Evolutionary conservation across 2,113 vertebrate genomes (phyloP).

Genomic region (Sisor rabdophorus): DNA sequence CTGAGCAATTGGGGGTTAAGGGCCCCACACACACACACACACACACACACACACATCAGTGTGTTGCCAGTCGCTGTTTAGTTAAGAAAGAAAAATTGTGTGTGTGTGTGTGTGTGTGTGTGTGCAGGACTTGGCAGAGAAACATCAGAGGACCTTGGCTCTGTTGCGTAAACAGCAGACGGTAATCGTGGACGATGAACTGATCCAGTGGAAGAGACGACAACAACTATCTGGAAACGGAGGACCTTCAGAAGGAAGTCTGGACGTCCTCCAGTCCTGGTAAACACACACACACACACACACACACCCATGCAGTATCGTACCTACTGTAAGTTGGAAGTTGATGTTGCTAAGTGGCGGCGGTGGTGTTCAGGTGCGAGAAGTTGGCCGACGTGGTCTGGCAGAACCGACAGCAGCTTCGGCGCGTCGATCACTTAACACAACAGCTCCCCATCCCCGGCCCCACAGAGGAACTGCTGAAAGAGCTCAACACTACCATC

Average conservation of each 20-base stretch:
- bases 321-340: too few species aligned
- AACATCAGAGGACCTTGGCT: conserved; percentile 77
- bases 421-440: conserved; percentile 86
- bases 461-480: conserved; percentile 84
- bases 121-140: conserved; percentile 70
- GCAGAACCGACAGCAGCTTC: conserved; percentile 95
- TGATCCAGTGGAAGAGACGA: conserved; percentile 96
- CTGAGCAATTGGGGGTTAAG: too few species aligned
- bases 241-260: conserved; percentile 86
- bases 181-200: conserved; percentile 89
- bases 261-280: conserved; percentile 90
- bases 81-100: too few species aligned
- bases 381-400: conserved; percentile 92
- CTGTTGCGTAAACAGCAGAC: conserved; percentile 91
- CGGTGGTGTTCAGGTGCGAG: conserved; percentile 78
- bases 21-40: too few species aligned
- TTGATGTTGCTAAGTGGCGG: not conserved
- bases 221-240: conserved; percentile 95
- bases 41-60: too few species aligned
- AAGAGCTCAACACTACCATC: conserved; percentile 82
- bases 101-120: conserved; percentile 22
- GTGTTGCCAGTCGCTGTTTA: too few species aligned
- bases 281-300: conserved; percentile 78
- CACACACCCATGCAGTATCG: conserved; percentile 55
- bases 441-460: conserved; percentile 91